These are phyloP conservation scores for Alviniconcha marisindica DNA, from an alignment of 1,140 invertebrate species.

Conservation along the genomic window DNA sequence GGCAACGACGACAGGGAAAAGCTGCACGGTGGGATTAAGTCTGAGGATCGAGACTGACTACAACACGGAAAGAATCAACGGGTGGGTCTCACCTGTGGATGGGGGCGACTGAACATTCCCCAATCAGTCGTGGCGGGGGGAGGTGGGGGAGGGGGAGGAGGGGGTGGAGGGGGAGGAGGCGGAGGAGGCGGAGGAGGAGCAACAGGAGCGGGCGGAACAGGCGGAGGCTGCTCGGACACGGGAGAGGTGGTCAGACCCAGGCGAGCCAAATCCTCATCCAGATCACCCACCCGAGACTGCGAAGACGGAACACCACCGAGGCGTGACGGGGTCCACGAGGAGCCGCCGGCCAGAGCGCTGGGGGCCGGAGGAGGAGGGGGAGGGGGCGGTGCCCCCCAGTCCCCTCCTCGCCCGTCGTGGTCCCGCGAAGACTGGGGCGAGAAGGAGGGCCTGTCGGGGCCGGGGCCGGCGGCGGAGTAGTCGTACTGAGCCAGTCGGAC, in stretches of 20 bases:
- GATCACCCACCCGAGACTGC: slow-evolving; percentile 15
- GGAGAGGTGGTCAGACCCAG: slow-evolving; percentile 37
- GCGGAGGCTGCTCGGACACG: slow-evolving; percentile 38
- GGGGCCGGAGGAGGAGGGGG: slow-evolving; percentile 24
- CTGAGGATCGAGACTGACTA: too few relatives aligned
- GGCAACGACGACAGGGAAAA: too few relatives aligned
- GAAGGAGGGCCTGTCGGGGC: too few relatives aligned
- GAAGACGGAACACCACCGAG: background rate
- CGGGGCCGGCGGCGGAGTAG: background rate
- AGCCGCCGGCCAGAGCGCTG: slow-evolving; percentile 4
- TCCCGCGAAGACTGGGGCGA: slow-evolving; percentile 31
- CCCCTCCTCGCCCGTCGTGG: background rate
- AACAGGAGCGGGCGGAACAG: slow-evolving; percentile 46
- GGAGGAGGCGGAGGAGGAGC: slow-evolving; percentile 55
- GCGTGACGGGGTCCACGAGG: background rate
- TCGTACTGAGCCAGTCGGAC: background rate
- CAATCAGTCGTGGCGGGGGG: slow-evolving; percentile 45
- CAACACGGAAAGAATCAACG: background rate
- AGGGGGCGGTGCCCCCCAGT: slow-evolving; percentile 26
- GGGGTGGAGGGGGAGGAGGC: slow-evolving; percentile 58
- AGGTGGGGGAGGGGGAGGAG: slow-evolving; percentile 61
- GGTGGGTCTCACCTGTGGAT: slow-evolving; percentile 14
- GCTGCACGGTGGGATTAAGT: too few relatives aligned
- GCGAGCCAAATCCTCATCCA: slow-evolving; percentile 35
- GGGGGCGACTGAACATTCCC: slow-evolving; percentile 24